Evolutionary conservation across 2,888 invertebrate species (phyloP).

Genomic region (Lottia gigantea): DNA sequence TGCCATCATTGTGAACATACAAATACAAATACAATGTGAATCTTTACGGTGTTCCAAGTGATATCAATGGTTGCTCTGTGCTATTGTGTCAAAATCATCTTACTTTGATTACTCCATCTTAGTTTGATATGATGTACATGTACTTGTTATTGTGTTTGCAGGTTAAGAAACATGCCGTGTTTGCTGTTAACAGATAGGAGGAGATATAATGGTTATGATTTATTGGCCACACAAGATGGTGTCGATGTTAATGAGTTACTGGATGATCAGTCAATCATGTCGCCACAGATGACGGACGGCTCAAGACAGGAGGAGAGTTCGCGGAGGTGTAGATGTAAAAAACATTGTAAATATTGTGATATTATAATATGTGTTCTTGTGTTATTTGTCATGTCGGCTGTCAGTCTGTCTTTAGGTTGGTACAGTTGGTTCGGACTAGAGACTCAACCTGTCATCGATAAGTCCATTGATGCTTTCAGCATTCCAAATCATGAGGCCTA

Average conservation of each 20-base stretch:
- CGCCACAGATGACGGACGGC: neutral
- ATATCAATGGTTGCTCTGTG: no score
- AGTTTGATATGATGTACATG: no score
- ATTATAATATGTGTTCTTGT: constrained; percentile 37
- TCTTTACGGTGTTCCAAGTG: no score
- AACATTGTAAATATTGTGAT: constrained; percentile 14
- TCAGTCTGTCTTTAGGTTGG: constrained; percentile 42
- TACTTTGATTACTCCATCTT: no score
- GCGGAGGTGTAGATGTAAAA: neutral
- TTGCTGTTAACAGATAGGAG: neutral
- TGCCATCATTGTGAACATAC: no score
- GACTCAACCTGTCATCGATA: constrained; percentile 55
- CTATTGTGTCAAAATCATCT: no score
- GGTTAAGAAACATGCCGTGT: constrained; percentile 1
- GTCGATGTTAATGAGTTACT: neutral
- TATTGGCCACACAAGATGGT: neutral
- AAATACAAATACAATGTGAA: no score
- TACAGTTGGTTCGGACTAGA: constrained; percentile 45
- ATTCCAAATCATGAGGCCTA: constrained; percentile 62
- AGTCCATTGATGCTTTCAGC: constrained; percentile 58
- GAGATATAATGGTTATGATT: neutral
- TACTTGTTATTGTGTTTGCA: neutral
- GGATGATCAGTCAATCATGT: neutral
- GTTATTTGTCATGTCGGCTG: constrained; percentile 28
- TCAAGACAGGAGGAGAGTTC: neutral